Base-by-base conservation (phyloP, 2,797 vertebrate species). In the Pterois miles region DNA sequence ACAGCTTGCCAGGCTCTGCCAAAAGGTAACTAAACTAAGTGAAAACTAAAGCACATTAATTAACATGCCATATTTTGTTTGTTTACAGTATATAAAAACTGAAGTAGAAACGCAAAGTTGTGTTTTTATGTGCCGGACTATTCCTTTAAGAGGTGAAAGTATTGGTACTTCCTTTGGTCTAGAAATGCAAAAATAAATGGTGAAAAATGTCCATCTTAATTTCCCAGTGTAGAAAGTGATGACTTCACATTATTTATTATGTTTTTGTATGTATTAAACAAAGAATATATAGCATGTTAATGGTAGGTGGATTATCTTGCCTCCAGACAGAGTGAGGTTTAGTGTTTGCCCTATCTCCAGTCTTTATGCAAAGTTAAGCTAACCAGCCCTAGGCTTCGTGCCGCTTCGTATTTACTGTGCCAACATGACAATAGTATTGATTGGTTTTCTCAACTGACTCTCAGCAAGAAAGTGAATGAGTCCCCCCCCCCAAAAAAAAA, bases 121-220 rank as follows among this genome's bases (percentile, higher is more conserved):
- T 23, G 22, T 40, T 38, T 40, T 62, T 23, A 36, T 11, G 5
- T 14, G 0, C 13, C 8, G 0, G 3, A 16, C n/a, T 0, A 16
- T 38, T 40, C 36, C 36, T 63, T 63, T 63, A 25, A 43, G 14
- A 40, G 22, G 13, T 62, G 1, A 43, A 63, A 18, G 13, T 40
- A 16, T 62, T 58, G 29, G 36, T 48, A 16, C 40, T 20, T 48
- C 18, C 1, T 46, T 46, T 6, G 18, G 43, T 46, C 18, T 20
- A 46, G 18, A 46, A 46, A 46, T 16, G 43, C 18, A 18, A 46
- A 46, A 46, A 46, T 16, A 1, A 46, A 46, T 48, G 9, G 43
- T n/a, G 43, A 48, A 48, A 48, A 48, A 20, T 48, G 43, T n/a
- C 40, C 40, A 43, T 43, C 43, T 48, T 18, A 48, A 9, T 48